Evolutionary conservation across 2,113 vertebrate species (phyloP).

Genomic region (Origma solitaria): DNA sequence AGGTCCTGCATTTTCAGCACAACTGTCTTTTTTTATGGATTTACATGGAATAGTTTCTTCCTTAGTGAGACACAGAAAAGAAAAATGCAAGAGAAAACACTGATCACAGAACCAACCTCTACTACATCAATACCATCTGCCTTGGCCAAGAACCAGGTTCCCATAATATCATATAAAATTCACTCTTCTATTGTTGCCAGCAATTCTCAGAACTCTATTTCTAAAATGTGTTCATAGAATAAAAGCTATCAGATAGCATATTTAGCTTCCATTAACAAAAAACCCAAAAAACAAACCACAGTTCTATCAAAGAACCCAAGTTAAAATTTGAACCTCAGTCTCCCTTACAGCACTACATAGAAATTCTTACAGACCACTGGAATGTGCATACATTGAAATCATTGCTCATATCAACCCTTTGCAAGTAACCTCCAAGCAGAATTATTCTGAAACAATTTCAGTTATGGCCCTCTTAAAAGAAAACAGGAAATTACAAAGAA

Average conservation of each 20-base stretch:
- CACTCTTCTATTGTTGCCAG: neutral
- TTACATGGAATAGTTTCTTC: neutral
- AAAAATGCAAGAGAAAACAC: neutral
- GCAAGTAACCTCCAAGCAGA: neutral
- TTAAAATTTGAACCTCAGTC: neutral
- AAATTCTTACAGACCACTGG: neutral
- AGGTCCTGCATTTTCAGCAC: neutral
- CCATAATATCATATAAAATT: neutral
- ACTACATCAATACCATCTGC: neutral
- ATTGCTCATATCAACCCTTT: neutral
- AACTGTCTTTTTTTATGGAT: neutral
- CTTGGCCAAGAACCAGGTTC: neutral
- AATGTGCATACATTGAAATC: neutral
- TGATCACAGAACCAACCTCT: neutral
- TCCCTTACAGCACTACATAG: fast-evolving
- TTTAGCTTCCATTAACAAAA: neutral
- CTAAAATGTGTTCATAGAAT: neutral
- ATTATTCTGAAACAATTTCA: neutral
- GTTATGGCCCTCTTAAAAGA: neutral
- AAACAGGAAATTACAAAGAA: neutral
- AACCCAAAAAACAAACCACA: neutral
- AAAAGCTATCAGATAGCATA: neutral
- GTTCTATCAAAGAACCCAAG: neutral
- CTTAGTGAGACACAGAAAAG: neutral
- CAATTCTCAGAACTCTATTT: neutral